Evolutionary conservation across 2,113 vertebrate genomes (phyloP).

Genomic region (Actinemys pallida): DNA sequence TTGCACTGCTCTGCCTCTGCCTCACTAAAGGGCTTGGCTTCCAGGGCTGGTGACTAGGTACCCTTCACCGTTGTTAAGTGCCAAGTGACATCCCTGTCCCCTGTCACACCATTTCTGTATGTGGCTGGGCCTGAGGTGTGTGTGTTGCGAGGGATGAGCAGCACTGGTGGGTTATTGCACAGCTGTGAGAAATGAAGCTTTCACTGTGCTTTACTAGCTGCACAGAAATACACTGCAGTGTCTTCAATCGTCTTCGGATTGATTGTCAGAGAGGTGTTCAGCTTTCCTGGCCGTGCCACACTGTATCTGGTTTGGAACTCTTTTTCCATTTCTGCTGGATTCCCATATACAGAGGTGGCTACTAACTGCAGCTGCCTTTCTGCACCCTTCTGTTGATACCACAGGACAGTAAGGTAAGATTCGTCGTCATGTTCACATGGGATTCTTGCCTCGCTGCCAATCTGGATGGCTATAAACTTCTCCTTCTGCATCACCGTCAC

Average conservation of each 20-base stretch:
- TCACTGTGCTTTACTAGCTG: neutral
- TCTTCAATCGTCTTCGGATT: neutral
- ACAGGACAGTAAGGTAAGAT: neutral
- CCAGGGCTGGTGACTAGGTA: neutral
- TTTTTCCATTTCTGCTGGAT: neutral
- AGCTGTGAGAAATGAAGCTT: neutral
- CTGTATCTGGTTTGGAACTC: neutral
- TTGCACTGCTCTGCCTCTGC: neutral
- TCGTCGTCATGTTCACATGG: neutral
- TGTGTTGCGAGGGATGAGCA: fast-evolving
- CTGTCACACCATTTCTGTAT: neutral
- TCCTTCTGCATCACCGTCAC: neutral
- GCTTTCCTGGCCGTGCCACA: neutral
- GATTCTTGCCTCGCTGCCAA: neutral
- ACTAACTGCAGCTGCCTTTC: neutral
- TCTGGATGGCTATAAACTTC: neutral
- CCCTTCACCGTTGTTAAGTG: neutral
- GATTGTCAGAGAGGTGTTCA: neutral
- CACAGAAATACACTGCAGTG: constrained; percentile 1
- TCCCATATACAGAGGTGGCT: neutral
- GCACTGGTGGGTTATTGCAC: neutral
- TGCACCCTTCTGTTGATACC: neutral
- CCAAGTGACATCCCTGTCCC: neutral
- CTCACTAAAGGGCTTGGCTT: neutral
- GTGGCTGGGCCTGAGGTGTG: neutral